Evolutionary conservation across 1,140 invertebrate genomes (phyloP).

Genomic region (Meloidogyne floridensis): DNA sequence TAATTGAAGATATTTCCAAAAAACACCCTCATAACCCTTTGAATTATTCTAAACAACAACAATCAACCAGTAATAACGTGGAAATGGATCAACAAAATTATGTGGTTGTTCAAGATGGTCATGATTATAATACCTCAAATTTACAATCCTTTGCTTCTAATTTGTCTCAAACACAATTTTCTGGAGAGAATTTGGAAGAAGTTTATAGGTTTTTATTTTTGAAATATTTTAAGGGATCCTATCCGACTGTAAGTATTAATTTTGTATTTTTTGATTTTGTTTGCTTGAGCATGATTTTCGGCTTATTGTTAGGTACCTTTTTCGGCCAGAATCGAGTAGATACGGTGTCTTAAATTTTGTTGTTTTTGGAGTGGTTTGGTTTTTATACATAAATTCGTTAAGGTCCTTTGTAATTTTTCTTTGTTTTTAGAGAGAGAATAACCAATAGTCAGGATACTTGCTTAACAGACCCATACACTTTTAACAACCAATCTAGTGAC

Average conservation of each 20-base stretch:
- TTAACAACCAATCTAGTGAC: not conserved
- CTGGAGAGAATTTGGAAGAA: conserved; percentile 28
- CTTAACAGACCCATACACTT: not conserved
- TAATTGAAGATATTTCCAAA: conserved; percentile 60
- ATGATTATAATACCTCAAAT: not conserved
- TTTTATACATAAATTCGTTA: no score
- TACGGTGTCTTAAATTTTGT: no score
- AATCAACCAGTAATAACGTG: not conserved
- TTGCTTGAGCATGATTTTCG: no score
- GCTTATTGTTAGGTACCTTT: no score
- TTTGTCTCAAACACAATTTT: not conserved
- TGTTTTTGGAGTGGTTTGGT: no score
- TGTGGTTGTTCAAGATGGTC: conserved; percentile 28
- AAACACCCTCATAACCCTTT: conserved; percentile 29
- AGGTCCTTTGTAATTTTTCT: no score
- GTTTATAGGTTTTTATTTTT: conserved; percentile 5
- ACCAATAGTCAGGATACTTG: not conserved
- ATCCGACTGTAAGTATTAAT: no score
- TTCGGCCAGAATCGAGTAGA: no score
- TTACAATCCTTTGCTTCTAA: not conserved
- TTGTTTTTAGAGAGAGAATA: not conserved
- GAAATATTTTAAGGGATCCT: no score
- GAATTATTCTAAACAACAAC: not conserved
- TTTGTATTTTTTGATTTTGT: no score
- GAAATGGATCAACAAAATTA: conserved; percentile 18